A percentile compares a stretch with the other conserved stretches of the same genome.
These are phyloP conservation scores for Ochlodes sylvanus DNA, from an alignment of 2,888 invertebrate genomes.

Conservation along the genomic window DNA sequence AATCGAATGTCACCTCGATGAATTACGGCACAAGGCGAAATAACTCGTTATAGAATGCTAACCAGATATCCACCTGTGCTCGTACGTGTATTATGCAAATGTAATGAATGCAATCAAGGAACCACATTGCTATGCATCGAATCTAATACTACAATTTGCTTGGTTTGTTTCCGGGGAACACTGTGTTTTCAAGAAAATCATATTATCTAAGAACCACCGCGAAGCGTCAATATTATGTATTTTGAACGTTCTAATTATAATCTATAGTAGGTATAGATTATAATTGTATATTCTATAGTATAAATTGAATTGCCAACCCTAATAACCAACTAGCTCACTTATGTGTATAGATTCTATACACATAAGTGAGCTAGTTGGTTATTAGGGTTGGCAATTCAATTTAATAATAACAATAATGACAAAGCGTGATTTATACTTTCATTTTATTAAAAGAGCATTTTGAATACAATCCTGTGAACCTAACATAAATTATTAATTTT, in stretches of 20 bases:
- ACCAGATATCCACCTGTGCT: constrained; percentile 17
- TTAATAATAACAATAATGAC: neutral
- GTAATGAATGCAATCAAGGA: constrained; percentile 15
- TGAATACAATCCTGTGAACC: too few relatives aligned
- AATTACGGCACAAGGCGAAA: constrained; percentile 29
- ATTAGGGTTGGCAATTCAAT: neutral
- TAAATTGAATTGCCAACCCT: neutral
- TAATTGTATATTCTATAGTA: too few relatives aligned
- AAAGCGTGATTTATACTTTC: too few relatives aligned
- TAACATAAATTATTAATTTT: too few relatives aligned
- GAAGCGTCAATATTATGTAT: neutral
- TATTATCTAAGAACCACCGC: neutral
- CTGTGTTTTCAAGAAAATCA: neutral
- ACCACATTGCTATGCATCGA: constrained; percentile 15
- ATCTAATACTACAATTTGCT: constrained; percentile 7
- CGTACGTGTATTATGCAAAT: constrained; percentile 15
- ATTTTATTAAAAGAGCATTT: too few relatives aligned
- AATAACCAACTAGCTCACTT: neutral
- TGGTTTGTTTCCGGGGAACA: constrained; percentile 1
- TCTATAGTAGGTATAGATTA: too few relatives aligned
- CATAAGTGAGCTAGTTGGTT: neutral
- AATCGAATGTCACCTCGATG: constrained; percentile 25
- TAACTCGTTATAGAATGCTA: constrained; percentile 27
- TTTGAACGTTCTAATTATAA: neutral
- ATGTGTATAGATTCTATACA: neutral